These are phyloP conservation scores for Podabrus alpinus DNA, from an alignment of 2,888 invertebrate species.

Conservation along the genomic window DNA sequence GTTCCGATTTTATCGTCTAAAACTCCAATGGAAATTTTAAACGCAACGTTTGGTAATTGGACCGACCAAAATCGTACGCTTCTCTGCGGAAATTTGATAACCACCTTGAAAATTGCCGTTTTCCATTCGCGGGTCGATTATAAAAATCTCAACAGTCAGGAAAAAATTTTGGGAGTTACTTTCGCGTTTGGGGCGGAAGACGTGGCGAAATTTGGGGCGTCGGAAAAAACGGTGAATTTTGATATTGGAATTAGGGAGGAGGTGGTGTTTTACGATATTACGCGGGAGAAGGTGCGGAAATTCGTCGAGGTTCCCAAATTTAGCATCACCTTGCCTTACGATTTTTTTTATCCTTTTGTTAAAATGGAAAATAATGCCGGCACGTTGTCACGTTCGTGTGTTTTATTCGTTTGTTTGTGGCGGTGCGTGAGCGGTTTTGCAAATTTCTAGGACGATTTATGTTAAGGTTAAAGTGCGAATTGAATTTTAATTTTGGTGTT, in stretches of 20 bases:
- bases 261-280: conserved; percentile 57
- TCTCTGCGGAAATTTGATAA: conserved; percentile 51
- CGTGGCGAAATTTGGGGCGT: conserved; percentile 4
- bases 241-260: conserved; percentile 38
- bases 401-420: background rate
- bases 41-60: conserved; percentile 43
- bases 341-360: conserved; percentile 68
- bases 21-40: conserved; percentile 45
- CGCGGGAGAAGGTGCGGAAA: conserved; percentile 53
- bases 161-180: conserved; percentile 47
- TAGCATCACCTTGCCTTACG: conserved; percentile 61
- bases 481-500: background rate
- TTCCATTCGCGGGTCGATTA: conserved; percentile 56
- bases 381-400: background rate
- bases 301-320: conserved; percentile 62
- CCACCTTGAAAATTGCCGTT: conserved; percentile 51
- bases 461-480: background rate
- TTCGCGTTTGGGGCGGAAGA: background rate
- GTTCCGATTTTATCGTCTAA: conserved; percentile 51
- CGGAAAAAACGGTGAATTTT: conserved; percentile 26
- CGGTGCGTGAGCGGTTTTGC: background rate
- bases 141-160: conserved; percentile 45
- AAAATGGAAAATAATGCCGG: conserved; percentile 41
- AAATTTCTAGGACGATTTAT: background rate
- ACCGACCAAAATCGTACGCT: conserved; percentile 45